These are phyloP conservation scores for Chromobotia macracanthus DNA, from an alignment of 2,797 vertebrate species.

Conservation along the genomic window DNA sequence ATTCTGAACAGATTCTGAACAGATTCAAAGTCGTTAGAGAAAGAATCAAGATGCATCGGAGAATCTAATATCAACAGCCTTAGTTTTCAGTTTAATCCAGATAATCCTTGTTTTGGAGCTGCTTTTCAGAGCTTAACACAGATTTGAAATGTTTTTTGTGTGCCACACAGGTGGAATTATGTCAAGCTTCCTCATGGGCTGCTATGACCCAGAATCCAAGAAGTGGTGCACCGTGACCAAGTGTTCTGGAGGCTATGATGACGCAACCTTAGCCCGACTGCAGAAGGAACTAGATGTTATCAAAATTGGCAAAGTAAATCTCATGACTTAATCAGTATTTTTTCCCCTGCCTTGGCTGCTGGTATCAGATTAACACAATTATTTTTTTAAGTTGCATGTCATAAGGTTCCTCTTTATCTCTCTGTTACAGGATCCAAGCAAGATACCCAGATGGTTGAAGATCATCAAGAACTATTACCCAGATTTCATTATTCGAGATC, in stretches of 20 bases:
- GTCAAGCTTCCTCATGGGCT: conserved; percentile 99
- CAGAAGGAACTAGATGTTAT: conserved; percentile 95
- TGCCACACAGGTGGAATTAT: conserved; percentile 89
- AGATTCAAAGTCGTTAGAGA: no score
- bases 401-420: not conserved
- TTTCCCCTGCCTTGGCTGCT: not conserved
- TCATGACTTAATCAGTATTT: not conserved
- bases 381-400: no score
- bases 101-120: not conserved
- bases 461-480: conserved; percentile 98
- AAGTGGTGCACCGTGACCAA: conserved; percentile 99
- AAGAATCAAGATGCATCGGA: no score
- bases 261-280: conserved; percentile 88
- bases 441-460: conserved; percentile 94
- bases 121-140: not conserved
- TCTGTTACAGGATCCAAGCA: conserved; percentile 86
- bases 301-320: conserved; percentile 94
- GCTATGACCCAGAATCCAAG: conserved; percentile 88
- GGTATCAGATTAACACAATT: no score
- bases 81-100: not conserved
- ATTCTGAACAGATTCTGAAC: no score
- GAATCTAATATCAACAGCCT: no score
- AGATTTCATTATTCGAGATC: conserved; percentile 93
- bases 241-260: conserved; percentile 93
- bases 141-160: not conserved